Base-by-base conservation (phyloP, 2,888 invertebrate species). In the Pristionchus exspectatus region DNA sequence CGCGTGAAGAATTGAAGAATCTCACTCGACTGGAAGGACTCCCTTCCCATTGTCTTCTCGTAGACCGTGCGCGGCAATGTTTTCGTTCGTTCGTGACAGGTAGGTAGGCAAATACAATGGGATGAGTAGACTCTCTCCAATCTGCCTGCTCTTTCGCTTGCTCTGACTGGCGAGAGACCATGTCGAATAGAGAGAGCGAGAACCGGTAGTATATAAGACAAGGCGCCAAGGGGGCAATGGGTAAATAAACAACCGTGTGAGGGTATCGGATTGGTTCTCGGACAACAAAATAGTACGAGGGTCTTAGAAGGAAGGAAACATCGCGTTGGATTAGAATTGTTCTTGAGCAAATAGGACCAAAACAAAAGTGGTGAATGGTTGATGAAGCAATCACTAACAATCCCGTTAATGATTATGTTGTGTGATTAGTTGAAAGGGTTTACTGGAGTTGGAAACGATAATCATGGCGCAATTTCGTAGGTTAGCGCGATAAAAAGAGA, bases 61-160 rank as follows among this genome's bases (percentile, higher is more conserved):
- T 44, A 44, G 44, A 44, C 44, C 3, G 44, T 69, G n/a, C n/a
- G n/a, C 69, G 10, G 69, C 77, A 77, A 77, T 77, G 77, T 77
- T 77, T 77, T 77, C 72, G 33, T 72, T 30, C 38, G 77, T 72
- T 30, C 38, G 77, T 77, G 77, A 77, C 77, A 77, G 77, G 38
- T 9, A 44, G 77, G 77, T 77, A 44, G 38, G 24, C 77, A 77
- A 77, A 77, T 44, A 77, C 77, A 77, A 77, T 44, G 77, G 44
- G 77, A 77, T 77, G 77, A 77, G 77, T 77, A 44, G 77, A 4
- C n/a, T 77, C 77, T 72, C 72, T 72, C 33, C 14, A 24, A n/a
- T n/a, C 21, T 10, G 63, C 63, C 24, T n/a, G n/a, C n/a, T 63
- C 24, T 63, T n/a, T 63, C 63, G 63, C 63, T 63, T 63, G 1